Base-by-base conservation (phyloP, 2,113 vertebrate genomes). In the Rhombomys opimus region DNA sequence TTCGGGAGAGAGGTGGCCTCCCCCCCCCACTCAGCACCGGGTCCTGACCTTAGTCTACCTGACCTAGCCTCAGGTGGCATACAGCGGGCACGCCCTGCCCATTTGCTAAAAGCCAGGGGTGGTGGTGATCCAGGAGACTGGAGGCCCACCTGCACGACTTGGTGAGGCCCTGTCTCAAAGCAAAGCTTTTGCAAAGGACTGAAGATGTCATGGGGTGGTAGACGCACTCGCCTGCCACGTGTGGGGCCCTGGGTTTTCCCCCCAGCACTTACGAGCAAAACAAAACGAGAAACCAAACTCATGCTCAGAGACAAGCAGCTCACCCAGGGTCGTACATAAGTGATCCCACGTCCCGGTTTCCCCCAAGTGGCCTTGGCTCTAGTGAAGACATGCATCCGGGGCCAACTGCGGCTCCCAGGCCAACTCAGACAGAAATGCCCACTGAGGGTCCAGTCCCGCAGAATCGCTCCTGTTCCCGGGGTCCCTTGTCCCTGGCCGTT, bases 1-100 rank as follows among this genome's bases (percentile, higher is more conserved):
- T 2, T 0, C 1, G 30, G 12, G n/a, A 35, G 0, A 46, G 30
- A 6, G 3, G 5, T 27, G 91, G 38, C 59, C 65, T 41, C 3
- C 46, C 46, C 46, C 46, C 0, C 1, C 2, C 13, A 22, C 50
- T 65, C 46, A 32, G 52, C 8, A 32, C 76, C 1, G 1, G 22
- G 23, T 5, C n/a, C 0, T 54, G 4, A 52, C n/a, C 68, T 35
- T 72, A 23, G 11, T 32, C 72, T 1, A 1, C 54, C 15, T 3
- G 38, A 77, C 30, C 52, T 38, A 75, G 52, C 50, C 52, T 93
- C 82, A 54, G 35, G 72, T 1, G 3, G 68, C 7, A 23, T 25
- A 7, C 5, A 0, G 12, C 8, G 11, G 57, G 22, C n/a, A 81
- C 65, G 20, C 1, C 0, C 67, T 22, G 10, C n/a, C 70, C 77